phyloP scores from a whole-genome alignment of 2,888 invertebrate species.

The Dolichomitus sp. region DNA sequence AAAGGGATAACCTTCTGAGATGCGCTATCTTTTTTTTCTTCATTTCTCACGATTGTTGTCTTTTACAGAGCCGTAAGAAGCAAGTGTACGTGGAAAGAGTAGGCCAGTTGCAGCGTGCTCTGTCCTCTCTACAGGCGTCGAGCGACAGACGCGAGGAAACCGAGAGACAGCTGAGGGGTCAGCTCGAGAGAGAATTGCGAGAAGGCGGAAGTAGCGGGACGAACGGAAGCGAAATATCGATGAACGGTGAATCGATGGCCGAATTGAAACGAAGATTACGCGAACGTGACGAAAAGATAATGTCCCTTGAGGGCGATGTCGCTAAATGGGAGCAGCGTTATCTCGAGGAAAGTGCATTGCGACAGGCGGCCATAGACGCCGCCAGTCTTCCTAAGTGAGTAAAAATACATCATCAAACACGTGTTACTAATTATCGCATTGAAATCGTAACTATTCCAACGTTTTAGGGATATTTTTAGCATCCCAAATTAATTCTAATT shows the following conservation, averaged over 20 bases:
- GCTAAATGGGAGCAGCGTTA: slow-evolving; percentile 95
- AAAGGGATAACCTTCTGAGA: too few relatives aligned
- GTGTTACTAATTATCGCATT: not conserved
- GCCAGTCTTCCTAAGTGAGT: slow-evolving; percentile 87
- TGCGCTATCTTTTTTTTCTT: too few relatives aligned
- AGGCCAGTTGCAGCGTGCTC: slow-evolving; percentile 93
- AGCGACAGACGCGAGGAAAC: slow-evolving; percentile 95
- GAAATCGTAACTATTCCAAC: too few relatives aligned
- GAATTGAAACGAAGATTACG: slow-evolving; percentile 90
- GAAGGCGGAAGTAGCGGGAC: slow-evolving; percentile 83
- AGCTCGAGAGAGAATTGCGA: slow-evolving; percentile 94
- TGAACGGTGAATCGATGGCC: slow-evolving; percentile 88
- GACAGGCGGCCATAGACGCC: slow-evolving; percentile 94
- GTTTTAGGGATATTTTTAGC: not conserved
- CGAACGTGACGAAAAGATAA: slow-evolving; percentile 91
- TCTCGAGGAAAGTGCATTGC: slow-evolving; percentile 92
- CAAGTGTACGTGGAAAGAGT: slow-evolving; percentile 95
- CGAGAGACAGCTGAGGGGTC: slow-evolving; percentile 93
- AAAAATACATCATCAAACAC: not conserved
- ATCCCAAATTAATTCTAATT: not conserved
- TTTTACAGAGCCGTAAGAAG: slow-evolving; percentile 92
- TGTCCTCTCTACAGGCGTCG: slow-evolving; percentile 93
- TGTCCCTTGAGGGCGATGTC: slow-evolving; percentile 93
- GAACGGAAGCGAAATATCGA: slow-evolving; percentile 83
- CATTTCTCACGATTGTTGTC: not conserved